Evolutionary conservation across 2,113 vertebrate genomes (phyloP).

Genomic region (Syngnathus typhle): DNA sequence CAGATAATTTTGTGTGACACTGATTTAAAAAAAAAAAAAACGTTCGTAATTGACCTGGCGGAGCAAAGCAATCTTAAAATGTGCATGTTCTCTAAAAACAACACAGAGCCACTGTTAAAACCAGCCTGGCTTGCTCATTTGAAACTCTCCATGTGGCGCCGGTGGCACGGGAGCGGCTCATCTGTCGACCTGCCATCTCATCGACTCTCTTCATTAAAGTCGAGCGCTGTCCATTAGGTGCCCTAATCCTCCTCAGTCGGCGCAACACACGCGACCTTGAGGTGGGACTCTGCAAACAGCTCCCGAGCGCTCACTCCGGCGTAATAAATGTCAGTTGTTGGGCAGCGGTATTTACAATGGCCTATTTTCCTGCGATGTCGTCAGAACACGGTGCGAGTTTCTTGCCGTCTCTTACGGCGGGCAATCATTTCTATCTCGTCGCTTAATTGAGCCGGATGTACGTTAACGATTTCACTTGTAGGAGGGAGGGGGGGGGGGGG

Average conservation of each 20-base stretch:
- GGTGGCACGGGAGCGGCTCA: conserved; percentile 38
- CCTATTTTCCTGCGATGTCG: conserved; percentile 14
- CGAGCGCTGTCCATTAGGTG: conserved; percentile 48
- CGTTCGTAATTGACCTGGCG: too few species aligned
- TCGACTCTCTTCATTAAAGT: conserved; percentile 59
- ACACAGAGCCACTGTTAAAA: background rate
- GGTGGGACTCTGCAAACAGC: conserved; percentile 35
- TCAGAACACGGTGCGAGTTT: conserved; percentile 22
- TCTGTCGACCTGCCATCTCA: conserved; percentile 45
- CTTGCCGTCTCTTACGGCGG: conserved; percentile 17
- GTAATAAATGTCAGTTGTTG: conserved; percentile 25
- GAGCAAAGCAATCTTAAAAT: too few species aligned
- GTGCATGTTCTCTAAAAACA: too few species aligned
- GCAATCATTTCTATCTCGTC: conserved; percentile 35
- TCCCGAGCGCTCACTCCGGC: conserved; percentile 19
- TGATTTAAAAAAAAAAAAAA: too few species aligned
- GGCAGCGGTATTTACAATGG: conserved; percentile 15
- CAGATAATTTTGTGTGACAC: too few species aligned
- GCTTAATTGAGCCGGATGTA: conserved; percentile 60
- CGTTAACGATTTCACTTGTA: conserved; percentile 58
- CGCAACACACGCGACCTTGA: conserved; percentile 44
- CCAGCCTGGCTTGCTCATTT: conserved; percentile 1
- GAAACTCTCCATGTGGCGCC: conserved; percentile 31
- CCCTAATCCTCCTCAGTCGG: conserved; percentile 43
- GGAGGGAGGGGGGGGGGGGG: conserved; percentile 28